Evolutionary conservation across 2,113 vertebrate species (phyloP), one percentile per base, ranked within the genome.

Genomic region (Podilymbus podiceps): DNA sequence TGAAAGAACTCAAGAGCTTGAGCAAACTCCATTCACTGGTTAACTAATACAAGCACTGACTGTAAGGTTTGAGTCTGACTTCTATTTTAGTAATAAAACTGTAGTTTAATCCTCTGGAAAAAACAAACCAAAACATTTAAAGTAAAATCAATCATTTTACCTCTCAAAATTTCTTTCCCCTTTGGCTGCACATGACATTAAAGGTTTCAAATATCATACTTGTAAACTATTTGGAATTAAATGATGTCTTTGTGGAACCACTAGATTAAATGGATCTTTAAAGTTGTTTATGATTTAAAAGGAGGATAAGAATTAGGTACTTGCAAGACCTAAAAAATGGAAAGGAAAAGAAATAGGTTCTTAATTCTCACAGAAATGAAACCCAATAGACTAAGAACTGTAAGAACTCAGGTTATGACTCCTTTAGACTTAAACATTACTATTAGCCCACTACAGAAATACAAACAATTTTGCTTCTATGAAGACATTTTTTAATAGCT

Each of bases 141-240:
- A 31, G 5, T 56, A 62, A 74, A 85, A 68, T 35, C n/a, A 90
- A 79, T 85, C 56, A 85, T 77, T 92, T 91, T 60, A 58, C n/a
- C 18, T 89, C 67, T 89, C 46, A 85, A 93, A 90, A 22, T 78
- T 69, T 80, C 30, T 83, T 88, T 94, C 50, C 78, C 78, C 58
- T 80, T 83, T 90, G 87, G 81, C 59, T 95, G 88, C 66, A 88
- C 25, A 76, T 85, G 85, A 77, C 82, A 93, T 88, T 89, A 91
- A 95, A 62, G 49, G 81, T 87, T 93, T 94, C 84, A 94, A 95
- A 96, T 96, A 69, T 88, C 91, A 91, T 62, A 79, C 58, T 88
- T 89, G 66, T 69, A 93, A 92, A 94, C 67, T 88, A 33, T 35
- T 50, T 50, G 22, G 15, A 95, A 96, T 85, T 85, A 94, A 79